Evolutionary conservation across 2,113 vertebrate genomes (phyloP).

Genomic region (Lontra canadensis): DNA sequence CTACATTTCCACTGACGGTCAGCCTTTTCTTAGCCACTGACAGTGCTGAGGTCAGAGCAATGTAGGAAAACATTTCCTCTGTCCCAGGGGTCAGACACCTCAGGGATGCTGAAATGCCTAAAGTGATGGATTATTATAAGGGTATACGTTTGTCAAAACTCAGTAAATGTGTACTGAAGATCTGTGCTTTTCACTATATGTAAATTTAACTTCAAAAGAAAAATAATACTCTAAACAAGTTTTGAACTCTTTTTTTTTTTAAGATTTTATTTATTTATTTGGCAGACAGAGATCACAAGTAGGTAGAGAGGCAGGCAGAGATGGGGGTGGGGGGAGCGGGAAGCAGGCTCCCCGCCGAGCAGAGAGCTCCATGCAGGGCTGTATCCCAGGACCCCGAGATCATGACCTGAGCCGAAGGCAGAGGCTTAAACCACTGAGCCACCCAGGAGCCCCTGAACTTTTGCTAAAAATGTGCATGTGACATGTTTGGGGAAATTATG

Average conservation of each 20-base stretch:
- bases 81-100: not conserved
- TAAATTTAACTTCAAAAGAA: constrained; percentile 44
- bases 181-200: not conserved
- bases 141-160: not conserved
- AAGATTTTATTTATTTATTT: no score
- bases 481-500: not conserved
- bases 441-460: not conserved
- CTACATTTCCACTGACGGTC: not conserved
- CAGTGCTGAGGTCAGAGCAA: not conserved
- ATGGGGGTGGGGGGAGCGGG: no score
- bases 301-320: no score
- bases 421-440: no score
- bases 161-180: not conserved
- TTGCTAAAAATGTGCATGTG: not conserved
- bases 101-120: not conserved
- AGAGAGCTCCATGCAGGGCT: no score
- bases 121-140: not conserved
- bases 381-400: no score
- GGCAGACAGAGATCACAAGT: no score
- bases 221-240: not conserved
- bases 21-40: not conserved
- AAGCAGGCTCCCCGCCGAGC: no score
- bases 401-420: no score
- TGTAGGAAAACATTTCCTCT: not conserved
- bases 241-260: not conserved